These are phyloP conservation scores for Conomelus anceps DNA, from an alignment of 2,888 invertebrate species.

Conservation along the genomic window DNA sequence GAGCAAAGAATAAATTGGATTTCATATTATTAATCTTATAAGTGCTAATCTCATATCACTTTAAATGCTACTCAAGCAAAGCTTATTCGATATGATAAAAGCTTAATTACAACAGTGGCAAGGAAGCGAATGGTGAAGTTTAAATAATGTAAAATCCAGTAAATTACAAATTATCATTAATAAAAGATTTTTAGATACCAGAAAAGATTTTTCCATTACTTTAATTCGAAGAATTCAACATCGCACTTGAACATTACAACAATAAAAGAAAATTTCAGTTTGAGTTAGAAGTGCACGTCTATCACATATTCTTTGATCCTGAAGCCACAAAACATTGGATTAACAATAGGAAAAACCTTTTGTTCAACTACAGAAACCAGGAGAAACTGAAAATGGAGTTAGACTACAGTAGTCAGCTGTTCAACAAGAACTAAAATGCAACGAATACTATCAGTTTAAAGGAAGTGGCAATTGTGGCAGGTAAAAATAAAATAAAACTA, in stretches of 20 bases:
- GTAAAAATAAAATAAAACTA: not conserved
- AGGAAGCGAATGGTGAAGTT: no score
- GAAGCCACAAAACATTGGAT: not conserved
- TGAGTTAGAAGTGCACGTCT: not conserved
- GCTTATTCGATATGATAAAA: no score
- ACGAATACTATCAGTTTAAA: not conserved
- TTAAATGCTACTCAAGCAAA: no score
- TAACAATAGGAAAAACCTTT: not conserved
- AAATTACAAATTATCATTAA: not conserved
- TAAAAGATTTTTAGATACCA: not conserved
- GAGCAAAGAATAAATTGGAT: no score
- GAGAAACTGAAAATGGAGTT: not conserved
- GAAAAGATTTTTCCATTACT: not conserved
- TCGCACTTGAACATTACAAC: not conserved
- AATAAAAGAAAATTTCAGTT: not conserved
- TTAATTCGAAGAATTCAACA: not conserved
- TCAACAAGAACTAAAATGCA: not conserved
- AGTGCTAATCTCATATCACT: no score
- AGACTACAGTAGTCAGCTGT: not conserved
- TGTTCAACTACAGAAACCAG: not conserved
- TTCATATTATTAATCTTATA: no score
- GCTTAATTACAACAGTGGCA: no score
- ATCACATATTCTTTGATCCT: not conserved
- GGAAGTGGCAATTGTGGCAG: not conserved
- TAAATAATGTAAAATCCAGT: not conserved